Base-by-base conservation (phyloP, 2,113 vertebrate species). In the Xyrauchen texanus region DNA sequence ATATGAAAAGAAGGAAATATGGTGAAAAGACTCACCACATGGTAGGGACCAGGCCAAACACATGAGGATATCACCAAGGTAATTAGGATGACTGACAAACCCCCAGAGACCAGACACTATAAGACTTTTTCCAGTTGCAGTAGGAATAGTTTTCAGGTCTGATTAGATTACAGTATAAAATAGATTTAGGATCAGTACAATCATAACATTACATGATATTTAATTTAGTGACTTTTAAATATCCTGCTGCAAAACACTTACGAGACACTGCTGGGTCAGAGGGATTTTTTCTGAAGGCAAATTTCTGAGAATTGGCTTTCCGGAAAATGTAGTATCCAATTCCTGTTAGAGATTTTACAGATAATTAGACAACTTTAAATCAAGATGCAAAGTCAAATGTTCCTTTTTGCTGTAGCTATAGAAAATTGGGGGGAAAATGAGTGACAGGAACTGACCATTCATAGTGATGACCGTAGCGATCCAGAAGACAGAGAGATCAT, bases 31-130 rank as follows among this genome's bases (percentile, higher is more conserved):
- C 97, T 96, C 85, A 99, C 98, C 97, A 85, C 98, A 99, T 0
- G 97, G 95, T 0, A 98, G 88, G 6, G 96, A 98, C 97, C 98
- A 99, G 0, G 97, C 95, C 77, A 98, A 88, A 46, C 96, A 97
- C 97, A 99, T 99, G 78, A 98, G 88, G 53, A 99, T 91, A 79
- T 99, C 97, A 46, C 98, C 97, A 0, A 99, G 88, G 83, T 99
- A 99, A 88, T 99, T 99, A 0, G 97, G 97, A 82, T 99, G 98
- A 57, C 98, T 96, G n/a, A 99, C 97, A 57, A 97, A 91, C 0
- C 97, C 97, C 97, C 97, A 99, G 93, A 96, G 96, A 4, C 96
- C 97, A 0, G 96, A 97, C 12, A 95, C 94, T 7, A 99, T 90
- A 8, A 99, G 94, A 47, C 88, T 95, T 87, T 95, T 97, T 11